These are phyloP conservation scores for Syrista parreyssii DNA, from an alignment of 2,888 invertebrate genomes.

Conservation along the genomic window DNA sequence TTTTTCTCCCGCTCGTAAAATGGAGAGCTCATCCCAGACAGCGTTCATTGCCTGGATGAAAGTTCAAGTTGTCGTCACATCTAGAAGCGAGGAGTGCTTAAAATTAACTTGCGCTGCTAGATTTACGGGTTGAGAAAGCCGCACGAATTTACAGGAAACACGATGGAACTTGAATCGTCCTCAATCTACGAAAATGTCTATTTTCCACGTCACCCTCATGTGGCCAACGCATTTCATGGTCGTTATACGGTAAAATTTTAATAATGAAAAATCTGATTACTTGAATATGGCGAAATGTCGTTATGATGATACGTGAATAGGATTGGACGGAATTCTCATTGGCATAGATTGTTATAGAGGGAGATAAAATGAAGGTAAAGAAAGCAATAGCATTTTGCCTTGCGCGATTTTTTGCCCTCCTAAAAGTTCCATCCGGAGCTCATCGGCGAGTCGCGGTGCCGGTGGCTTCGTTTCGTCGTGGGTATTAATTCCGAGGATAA, in stretches of 20 bases:
- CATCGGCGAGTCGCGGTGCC: conserved; percentile 48
- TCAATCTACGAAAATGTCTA: too few species aligned
- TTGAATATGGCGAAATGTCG: too few species aligned
- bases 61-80: conserved; percentile 37
- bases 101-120: conserved; percentile 36
- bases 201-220: too few species aligned
- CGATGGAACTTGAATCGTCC: too few species aligned
- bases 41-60: neutral
- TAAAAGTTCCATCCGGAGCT: conserved; percentile 46
- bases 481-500: conserved; percentile 48
- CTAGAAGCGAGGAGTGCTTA: conserved; percentile 38
- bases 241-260: too few species aligned
- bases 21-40: conserved; percentile 38
- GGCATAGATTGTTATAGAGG: too few species aligned
- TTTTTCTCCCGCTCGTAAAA: conserved; percentile 41
- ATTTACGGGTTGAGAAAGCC: too few species aligned
- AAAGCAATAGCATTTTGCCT: conserved; percentile 51
- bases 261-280: too few species aligned
- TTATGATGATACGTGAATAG: neutral
- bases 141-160: too few species aligned
- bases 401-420: conserved; percentile 49
- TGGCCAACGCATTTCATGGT: too few species aligned
- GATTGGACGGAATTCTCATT: neutral
- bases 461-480: conserved; percentile 48
- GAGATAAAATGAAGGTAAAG: neutral